Evolutionary conservation across 2,113 vertebrate genomes (phyloP).

Genomic region (Choloepus hoffmanni): DNA sequence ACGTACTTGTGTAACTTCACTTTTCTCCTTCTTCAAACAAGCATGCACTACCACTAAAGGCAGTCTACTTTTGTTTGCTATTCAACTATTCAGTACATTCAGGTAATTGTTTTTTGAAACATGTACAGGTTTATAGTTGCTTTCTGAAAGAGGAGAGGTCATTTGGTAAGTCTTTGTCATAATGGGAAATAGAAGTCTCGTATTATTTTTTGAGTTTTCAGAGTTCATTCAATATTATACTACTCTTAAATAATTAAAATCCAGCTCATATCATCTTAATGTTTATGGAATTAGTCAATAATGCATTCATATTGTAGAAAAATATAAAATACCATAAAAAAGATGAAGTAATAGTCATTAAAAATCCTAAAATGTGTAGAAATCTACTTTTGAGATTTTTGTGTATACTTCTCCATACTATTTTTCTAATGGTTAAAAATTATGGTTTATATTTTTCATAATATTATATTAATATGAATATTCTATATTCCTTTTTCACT

Average conservation of each 20-base stretch:
- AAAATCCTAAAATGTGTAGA: background rate
- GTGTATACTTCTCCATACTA: background rate
- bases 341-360: background rate
- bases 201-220: background rate
- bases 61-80: background rate
- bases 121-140: background rate
- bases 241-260: background rate
- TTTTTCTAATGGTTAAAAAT: background rate
- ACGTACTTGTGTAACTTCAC: background rate
- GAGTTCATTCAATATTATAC: background rate
- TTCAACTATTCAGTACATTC: background rate
- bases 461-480: background rate
- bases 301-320: background rate
- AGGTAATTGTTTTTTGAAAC: background rate
- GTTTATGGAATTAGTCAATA: background rate
- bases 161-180: background rate
- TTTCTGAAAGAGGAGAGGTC: rapidly evolving
- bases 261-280: background rate
- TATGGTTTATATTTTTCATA: background rate
- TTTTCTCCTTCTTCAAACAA: background rate
- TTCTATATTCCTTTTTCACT: background rate
- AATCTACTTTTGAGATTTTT: background rate
- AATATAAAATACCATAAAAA: background rate
- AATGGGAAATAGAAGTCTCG: background rate
- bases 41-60: rapidly evolving